Base-by-base conservation (phyloP, 2,888 invertebrate species). In the Stenolophus ochropezus region DNA sequence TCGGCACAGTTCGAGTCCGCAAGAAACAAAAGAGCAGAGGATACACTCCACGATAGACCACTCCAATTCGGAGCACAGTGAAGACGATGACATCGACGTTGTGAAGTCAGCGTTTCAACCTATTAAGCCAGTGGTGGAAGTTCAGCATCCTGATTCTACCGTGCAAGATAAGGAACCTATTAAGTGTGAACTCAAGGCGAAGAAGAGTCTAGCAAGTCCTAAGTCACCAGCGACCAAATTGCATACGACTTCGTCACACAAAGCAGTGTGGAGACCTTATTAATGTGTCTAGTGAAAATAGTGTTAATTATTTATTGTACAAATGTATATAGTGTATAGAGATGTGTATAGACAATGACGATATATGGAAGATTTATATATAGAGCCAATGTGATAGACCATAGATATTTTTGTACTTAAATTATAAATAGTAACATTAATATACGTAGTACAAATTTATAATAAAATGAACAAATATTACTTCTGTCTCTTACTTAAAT, bases 251-350 rank as follows among this genome's bases (percentile, higher is more conserved):
- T 89, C 91, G 25, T 89, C 91, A 65, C 91, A 93, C 81, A 94
- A 94, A 90, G 92, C 92, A 11, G 94, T 94, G 33, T 94, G 94
- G 94, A 90, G 94, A 86, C 94, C 94, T 81, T 94, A 94, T 91
- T 94, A 91, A 90, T 76, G 74, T 6, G n/a, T n/a, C n/a, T n/a
- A n/a, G n/a, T n/a, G n/a, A 69, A 18, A 27, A 51, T 49, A 21
- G 51, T 25, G 56, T 25, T 6, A 56, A n/a, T n/a, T n/a, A 25
- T 65, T 65, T 25, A 58, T 25, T 77, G 77, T 23, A 61, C 76
- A 61, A 53, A 65, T 78, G 78, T 78, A 61, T 65, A 49, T 78
- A 21, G 2, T 77, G 77, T 77, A 81, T 61, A 74, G 61, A 73
- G 58, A 82, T 79, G 23, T 77, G 42, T 75, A 77, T 77, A 58